Evolutionary conservation across 1,140 invertebrate species (phyloP), one percentile per base, ranked within the genome.

Genomic region (Apis dorsata): DNA sequence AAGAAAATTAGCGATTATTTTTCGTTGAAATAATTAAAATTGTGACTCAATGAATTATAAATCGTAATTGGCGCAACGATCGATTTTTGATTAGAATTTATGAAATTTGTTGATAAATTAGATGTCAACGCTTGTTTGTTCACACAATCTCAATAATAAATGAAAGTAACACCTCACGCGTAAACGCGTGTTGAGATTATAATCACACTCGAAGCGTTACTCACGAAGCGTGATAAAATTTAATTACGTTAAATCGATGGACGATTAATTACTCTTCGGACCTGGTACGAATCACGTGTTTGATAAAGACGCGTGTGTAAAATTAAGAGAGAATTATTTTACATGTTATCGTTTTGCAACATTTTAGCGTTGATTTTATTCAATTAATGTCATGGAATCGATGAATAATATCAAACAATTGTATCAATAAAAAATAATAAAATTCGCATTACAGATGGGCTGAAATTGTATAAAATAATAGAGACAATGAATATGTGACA

Each of bases 191-290:
- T 34, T 53, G 19, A 21, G 13, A 70, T 70, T 51, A 15, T 70
- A n/a, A 53, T 51, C 68, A 24, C 13, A 15, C 68, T 70, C 34
- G 13, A 72, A 15, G 0, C 24, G 9, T 55, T 55, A 49, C 24
- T 55, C n/a, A 44, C 34, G 34, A 44, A 44, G 51, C 13, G 8
- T 11, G 8, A 55, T 19, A 12, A 51, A 28, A 24, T 49, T 65
- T 34, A 77, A 77, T 77, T 34, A 53, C 62, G 28, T 68, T 55
- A 68, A 49, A 70, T 70, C 51, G 34, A 79, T 70, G 11, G 34
- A 44, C 21, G 9, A 28, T 51, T 65, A 65, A 76, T 78, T 69
- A 53, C 21, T 8, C 28, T 34, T 69, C 9, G 13, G 7, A 24
- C 0, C 13, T 17, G 10, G 17, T 12, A 53, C 62, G 12, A 53